A percentile compares a stretch with the other conserved stretches of the same genome.
phyloP scores from a whole-genome alignment of 1,140 invertebrate species.

The Lithobius niger region DNA sequence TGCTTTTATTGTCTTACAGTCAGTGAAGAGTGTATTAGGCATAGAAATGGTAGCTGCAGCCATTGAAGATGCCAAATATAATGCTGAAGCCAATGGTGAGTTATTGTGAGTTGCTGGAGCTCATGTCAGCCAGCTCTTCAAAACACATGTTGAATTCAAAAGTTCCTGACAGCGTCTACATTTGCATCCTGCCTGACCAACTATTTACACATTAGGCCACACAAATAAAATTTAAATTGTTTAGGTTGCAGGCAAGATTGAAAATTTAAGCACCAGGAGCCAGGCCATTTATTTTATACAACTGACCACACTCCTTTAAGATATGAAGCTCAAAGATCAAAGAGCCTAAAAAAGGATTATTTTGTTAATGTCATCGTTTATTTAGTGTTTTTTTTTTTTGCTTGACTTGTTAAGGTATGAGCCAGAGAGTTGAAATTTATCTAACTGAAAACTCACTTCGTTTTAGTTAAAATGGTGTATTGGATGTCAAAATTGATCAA shows the following conservation, averaged over 20 bases:
- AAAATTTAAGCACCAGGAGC: not conserved
- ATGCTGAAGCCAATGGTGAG: slow-evolving; percentile 59
- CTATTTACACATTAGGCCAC: not conserved
- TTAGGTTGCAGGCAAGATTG: not conserved
- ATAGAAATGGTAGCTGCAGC: slow-evolving; percentile 77
- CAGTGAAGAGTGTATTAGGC: slow-evolving; percentile 62
- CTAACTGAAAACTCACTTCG: too few species aligned
- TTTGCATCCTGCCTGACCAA: not conserved
- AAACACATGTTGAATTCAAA: slow-evolving; percentile 1
- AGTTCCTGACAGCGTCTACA: not conserved
- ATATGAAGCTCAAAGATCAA: too few species aligned
- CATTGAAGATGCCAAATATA: slow-evolving; percentile 75
- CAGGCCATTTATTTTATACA: not conserved
- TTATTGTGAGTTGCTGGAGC: not conserved
- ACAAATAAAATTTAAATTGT: not conserved
- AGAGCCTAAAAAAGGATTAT: too few species aligned
- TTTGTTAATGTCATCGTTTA: too few species aligned
- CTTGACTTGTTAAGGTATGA: too few species aligned
- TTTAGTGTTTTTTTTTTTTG: too few species aligned
- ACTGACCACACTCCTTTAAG: too few species aligned
- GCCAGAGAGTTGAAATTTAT: too few species aligned
- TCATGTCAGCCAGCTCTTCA: slow-evolving; percentile 18
- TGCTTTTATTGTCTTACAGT: not conserved
- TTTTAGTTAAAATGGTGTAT: too few species aligned
- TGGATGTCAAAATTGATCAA: too few species aligned